Evolutionary conservation across 1,140 invertebrate species (phyloP).

Genomic region (Scaptomyza hsui): DNA sequence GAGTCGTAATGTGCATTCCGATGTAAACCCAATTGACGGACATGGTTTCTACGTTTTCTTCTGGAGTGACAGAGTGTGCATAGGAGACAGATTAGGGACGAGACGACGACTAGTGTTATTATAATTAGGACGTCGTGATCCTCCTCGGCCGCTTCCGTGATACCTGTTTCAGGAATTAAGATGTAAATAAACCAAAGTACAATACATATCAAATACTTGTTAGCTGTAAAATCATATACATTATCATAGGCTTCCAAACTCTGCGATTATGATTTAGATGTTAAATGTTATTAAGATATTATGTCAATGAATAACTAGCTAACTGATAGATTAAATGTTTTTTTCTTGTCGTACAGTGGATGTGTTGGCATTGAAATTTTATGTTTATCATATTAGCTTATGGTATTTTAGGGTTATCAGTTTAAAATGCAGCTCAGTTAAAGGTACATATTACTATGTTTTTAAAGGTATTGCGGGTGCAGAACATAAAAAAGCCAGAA

Average conservation of each 20-base stretch:
- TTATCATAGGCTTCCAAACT: slow-evolving; percentile 2
- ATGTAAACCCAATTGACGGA: slow-evolving; percentile 81
- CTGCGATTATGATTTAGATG: slow-evolving; percentile 21
- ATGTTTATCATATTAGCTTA: slow-evolving; percentile 17
- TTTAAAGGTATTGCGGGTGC: slow-evolving; percentile 38
- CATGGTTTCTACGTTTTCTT: slow-evolving; percentile 84
- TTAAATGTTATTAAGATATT: slow-evolving; percentile 21
- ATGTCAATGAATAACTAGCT: slow-evolving; percentile 28
- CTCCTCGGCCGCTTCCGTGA: slow-evolving; percentile 84
- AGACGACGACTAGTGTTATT: slow-evolving; percentile 84
- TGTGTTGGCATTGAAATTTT: slow-evolving; percentile 17
- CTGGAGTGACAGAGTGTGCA: slow-evolving; percentile 84
- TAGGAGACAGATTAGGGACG: slow-evolving; percentile 85
- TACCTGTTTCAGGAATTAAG: slow-evolving; percentile 71
- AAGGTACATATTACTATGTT: slow-evolving; percentile 7
- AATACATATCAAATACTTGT: not conserved
- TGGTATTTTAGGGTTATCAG: not conserved
- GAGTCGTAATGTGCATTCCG: slow-evolving; percentile 83
- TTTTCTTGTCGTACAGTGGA: not conserved
- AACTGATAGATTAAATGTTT: slow-evolving; percentile 6
- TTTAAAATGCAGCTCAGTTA: slow-evolving; percentile 55
- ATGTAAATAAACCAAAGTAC: slow-evolving; percentile 32
- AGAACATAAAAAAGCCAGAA: slow-evolving; percentile 74
- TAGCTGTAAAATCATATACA: slow-evolving; percentile 9
- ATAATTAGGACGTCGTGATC: slow-evolving; percentile 85